Percentiles rank a stretch among this genome's conserved stretches.
Conservation (phyloP, 2,113 vertebrate species). For the Telmatochromis bifrenatus region DNA sequence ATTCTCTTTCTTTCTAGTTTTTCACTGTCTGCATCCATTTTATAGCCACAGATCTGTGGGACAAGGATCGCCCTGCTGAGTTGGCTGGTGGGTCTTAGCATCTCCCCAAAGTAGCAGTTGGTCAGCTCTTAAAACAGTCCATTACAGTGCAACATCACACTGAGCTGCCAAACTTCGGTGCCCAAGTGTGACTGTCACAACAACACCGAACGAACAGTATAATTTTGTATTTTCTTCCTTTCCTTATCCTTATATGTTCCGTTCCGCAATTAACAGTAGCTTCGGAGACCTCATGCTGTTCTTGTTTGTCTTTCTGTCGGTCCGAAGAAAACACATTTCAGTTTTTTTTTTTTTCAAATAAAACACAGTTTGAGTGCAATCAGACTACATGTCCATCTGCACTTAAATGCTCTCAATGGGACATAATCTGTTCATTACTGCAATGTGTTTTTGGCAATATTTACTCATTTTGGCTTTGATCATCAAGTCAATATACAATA, state of each 20-base stretch:
- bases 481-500: background rate
- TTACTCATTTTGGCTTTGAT: background rate
- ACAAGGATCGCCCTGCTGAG: background rate
- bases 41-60: background rate
- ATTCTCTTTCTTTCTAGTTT: background rate
- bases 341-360: background rate
- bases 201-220: background rate
- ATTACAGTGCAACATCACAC: background rate
- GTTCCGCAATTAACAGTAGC: background rate
- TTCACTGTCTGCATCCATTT: background rate
- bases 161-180: background rate
- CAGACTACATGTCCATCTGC: background rate
- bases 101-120: background rate
- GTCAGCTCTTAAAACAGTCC: background rate
- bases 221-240: background rate
- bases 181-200: background rate
- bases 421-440: background rate
- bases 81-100: background rate
- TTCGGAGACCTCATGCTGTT: background rate
- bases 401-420: background rate
- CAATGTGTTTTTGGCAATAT: background rate
- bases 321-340: background rate
- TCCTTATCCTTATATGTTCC: background rate
- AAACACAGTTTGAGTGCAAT: background rate
- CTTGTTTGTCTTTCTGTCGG: background rate